These are phyloP conservation scores for Lagenorhynchus albirostris DNA, from an alignment of 2,113 vertebrate genomes.

Conservation along the genomic window DNA sequence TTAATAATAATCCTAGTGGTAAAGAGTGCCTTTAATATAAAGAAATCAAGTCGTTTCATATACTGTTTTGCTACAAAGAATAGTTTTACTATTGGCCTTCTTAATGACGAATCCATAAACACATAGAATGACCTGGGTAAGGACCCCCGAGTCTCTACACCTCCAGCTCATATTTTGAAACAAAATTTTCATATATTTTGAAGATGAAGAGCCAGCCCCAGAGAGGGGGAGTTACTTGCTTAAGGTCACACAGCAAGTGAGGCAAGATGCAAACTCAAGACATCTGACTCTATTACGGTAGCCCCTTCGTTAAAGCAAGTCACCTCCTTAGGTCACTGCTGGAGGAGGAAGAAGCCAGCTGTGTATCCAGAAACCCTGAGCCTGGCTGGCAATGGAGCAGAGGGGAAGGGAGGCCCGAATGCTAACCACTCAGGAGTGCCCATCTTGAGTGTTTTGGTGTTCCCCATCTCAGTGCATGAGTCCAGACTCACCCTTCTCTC, in stretches of 20 bases:
- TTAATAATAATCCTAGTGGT: background rate
- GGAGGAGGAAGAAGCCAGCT: background rate
- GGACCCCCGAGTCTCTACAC: background rate
- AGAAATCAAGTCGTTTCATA: background rate
- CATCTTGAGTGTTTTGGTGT: background rate
- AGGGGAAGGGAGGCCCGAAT: background rate
- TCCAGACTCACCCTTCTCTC: background rate
- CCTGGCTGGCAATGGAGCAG: no score
- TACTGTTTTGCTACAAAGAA: background rate
- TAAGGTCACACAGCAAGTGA: background rate
- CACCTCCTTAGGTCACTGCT: background rate
- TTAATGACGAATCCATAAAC: background rate
- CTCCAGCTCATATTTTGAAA: background rate
- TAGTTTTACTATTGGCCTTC: rapidly evolving
- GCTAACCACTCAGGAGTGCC: background rate
- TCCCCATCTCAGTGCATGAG: background rate
- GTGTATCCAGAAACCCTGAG: no score
- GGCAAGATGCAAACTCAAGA: background rate
- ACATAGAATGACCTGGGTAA: rapidly evolving
- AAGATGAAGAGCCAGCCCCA: background rate
- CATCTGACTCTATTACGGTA: rapidly evolving
- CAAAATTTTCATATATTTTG: background rate
- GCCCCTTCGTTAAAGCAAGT: background rate
- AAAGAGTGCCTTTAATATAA: background rate
- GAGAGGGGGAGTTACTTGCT: background rate